Conservation (phyloP, 2,888 invertebrate species). For the Drosophila ochracea region DNA sequence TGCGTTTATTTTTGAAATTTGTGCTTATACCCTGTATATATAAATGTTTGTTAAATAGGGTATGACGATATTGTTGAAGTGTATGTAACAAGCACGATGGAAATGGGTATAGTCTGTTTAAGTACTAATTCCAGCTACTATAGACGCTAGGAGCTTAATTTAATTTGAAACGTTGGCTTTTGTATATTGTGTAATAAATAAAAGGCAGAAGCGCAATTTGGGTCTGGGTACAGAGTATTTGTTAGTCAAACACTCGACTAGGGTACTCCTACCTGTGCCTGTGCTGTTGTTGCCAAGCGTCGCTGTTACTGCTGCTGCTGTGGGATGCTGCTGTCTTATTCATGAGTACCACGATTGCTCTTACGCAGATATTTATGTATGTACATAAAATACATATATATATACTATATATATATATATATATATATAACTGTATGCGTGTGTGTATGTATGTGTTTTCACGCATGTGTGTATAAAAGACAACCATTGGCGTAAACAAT, state of each 20-base stretch:
- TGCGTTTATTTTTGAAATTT: conserved; percentile 7
- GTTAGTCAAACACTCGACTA: background rate
- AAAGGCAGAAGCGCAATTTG: background rate
- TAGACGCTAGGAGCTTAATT: background rate
- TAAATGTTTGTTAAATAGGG: background rate
- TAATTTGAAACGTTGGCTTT: background rate
- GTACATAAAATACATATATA: background rate
- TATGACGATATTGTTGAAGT: background rate
- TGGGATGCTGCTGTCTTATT: conserved; percentile 54
- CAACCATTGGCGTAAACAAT: conserved; percentile 28
- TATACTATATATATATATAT: conserved; percentile 1
- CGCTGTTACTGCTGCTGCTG: conserved; percentile 35
- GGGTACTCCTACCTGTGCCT: background rate
- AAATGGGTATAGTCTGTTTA: background rate
- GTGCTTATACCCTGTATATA: conserved; percentile 8
- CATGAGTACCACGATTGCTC: conserved; percentile 42
- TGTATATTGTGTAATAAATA: background rate
- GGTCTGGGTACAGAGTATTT: background rate
- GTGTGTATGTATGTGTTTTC: conserved; percentile 31
- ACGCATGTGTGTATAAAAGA: conserved; percentile 14
- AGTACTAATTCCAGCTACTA: background rate
- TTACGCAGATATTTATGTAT: conserved; percentile 39
- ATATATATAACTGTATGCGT: conserved; percentile 13
- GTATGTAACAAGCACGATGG: background rate
- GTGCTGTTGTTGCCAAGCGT: conserved; percentile 39